Percentiles rank a stretch among this genome's conserved stretches.
Conservation (phyloP, 2,797 vertebrate species). For the Sebastes ruberrimus region DNA sequence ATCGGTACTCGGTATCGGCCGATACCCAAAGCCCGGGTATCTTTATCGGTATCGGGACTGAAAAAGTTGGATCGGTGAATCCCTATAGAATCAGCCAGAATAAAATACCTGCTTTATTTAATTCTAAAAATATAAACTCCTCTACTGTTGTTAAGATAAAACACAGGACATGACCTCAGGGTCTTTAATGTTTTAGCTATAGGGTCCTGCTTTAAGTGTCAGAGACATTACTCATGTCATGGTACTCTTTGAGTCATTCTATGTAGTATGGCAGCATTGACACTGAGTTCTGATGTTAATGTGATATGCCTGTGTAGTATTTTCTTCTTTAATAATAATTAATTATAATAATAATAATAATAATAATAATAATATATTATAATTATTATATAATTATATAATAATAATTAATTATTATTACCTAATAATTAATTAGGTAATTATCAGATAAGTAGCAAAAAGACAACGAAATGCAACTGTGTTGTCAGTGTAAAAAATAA, state of each 20-base stretch:
- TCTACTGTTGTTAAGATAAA: not conserved
- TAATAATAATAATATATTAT: too few species aligned
- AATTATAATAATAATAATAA: too few species aligned
- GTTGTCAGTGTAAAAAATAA: not conserved
- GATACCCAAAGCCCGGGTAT: too few species aligned
- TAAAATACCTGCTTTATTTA: not conserved
- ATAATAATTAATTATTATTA: not conserved
- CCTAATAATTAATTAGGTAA: not conserved
- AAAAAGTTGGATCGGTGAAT: too few species aligned
- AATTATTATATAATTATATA: too few species aligned
- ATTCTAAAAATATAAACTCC: not conserved
- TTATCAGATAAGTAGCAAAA: not conserved
- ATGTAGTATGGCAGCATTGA: not conserved
- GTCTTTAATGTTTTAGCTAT: not conserved
- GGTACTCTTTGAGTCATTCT: not conserved
- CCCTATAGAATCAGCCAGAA: not conserved
- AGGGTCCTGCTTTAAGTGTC: not conserved
- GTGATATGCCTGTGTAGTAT: not conserved
- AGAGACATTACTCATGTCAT: not conserved
- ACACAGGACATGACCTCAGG: not conserved
- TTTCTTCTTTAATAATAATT: not conserved
- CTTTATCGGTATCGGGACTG: rapidly evolving
- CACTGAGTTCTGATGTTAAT: rapidly evolving
- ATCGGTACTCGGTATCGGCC: too few species aligned
- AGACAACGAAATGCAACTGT: rapidly evolving